A percentile compares a stretch with the other conserved stretches of the same genome.
Conservation (phyloP, 1,140 invertebrate genomes). For the Zaprionus ornatus region DNA sequence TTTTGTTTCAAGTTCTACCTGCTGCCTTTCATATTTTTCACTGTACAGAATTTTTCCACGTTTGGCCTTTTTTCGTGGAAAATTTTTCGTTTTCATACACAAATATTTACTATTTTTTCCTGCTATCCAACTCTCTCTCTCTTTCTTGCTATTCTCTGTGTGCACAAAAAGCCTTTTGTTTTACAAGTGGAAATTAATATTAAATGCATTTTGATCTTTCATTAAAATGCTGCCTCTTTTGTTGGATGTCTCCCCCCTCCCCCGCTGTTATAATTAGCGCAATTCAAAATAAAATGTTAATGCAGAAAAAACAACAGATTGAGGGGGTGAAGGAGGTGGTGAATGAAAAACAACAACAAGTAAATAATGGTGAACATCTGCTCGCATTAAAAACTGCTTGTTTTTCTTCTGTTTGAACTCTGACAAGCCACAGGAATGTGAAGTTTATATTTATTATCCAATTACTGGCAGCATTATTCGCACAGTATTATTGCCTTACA, state of each 20-base stretch:
- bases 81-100: background rate
- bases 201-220: conserved; percentile 6
- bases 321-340: background rate
- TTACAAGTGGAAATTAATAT: background rate
- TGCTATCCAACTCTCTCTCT: background rate
- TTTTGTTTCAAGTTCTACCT: conserved; percentile 1
- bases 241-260: background rate
- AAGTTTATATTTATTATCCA: conserved; percentile 20
- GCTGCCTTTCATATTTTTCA: background rate
- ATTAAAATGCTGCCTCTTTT: background rate
- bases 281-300: background rate
- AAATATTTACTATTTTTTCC: background rate
- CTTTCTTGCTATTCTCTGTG: background rate
- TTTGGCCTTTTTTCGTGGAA: background rate
- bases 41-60: background rate
- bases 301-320: background rate
- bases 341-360: background rate
- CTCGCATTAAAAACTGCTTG: background rate
- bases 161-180: background rate
- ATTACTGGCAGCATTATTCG: background rate
- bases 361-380: background rate
- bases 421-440: background rate
- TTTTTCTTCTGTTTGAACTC: background rate
- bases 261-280: background rate
- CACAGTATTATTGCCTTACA: background rate